Base-by-base conservation (phyloP, 2,888 invertebrate species). In the Petrophora chlorosata region DNA sequence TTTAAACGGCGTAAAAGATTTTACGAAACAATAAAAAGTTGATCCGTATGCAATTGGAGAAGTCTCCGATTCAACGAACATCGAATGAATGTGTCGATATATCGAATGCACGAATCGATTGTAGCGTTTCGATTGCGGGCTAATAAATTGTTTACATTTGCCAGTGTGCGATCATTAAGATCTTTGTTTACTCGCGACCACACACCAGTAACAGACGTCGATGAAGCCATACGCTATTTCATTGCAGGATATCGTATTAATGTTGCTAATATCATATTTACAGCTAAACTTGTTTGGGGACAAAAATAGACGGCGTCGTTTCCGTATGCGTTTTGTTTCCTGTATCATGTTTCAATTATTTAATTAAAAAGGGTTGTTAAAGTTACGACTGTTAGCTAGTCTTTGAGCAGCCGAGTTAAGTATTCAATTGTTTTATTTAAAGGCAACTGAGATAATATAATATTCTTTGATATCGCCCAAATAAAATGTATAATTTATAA, bases 181-280 rank as follows among this genome's bases (percentile, higher is more conserved):
- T 79, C 80, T 82, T 82, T 84, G 87, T 87, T 87, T 87, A 85
- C 71, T 70, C 61, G 65, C 73, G 85, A 86, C 88, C 88, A 88
- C 89, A 88, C 88, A 79, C 83, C 81, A 68, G 70, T 70, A 76
- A 56, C 82, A 79, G 82, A 76, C 81, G 64, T 78, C 74, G 75
- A 71, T 72, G 82, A 83, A 83, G 82, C 84, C 84, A 73, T 85
- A 81, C 73, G 59, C 73, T 63, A 76, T 81, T 85, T 85, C 74
- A 86, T 83, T 82, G 85, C 87, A 85, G 85, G 87, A 88, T 84
- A 86, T 85, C 79, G 81, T 76, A 79, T 82, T 83, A 77, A 78
- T 76, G 69, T 70, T 72, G 70, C 70, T 72, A 77, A 82, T 84
- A 82, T 83, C 79, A 79, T 75, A 82, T 82, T 81, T 77, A 58